These are phyloP conservation scores for Steinernema khuongi DNA, from an alignment of 1,140 invertebrate genomes.

Conservation along the genomic window DNA sequence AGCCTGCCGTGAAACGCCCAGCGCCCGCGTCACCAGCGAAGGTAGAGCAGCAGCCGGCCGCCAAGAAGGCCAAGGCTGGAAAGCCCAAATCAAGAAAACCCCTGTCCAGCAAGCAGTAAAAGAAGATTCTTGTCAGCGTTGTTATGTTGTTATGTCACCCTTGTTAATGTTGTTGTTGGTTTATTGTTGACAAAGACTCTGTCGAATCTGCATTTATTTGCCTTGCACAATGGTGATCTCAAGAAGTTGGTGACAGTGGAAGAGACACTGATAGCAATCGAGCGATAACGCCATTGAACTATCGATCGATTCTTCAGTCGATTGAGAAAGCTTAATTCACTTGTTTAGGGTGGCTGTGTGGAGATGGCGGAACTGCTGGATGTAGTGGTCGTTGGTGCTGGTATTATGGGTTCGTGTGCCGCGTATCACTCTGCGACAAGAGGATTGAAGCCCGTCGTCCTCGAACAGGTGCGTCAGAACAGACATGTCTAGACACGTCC, in stretches of 20 bases:
- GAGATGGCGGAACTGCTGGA: not conserved
- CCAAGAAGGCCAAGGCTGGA: not conserved
- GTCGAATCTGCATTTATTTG: not conserved
- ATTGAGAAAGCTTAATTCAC: not conserved
- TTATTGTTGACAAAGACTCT: not conserved
- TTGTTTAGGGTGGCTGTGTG: conserved; percentile 19
- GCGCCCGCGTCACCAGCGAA: not conserved
- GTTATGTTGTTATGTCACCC: not conserved
- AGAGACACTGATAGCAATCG: no score
- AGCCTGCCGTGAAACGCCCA: not conserved
- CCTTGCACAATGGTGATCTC: not conserved
- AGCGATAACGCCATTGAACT: not conserved
- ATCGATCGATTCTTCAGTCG: not conserved
- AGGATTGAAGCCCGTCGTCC: not conserved
- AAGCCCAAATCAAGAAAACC: conserved; percentile 17
- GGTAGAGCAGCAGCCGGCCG: not conserved
- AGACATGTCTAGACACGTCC: no score
- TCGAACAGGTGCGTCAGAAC: not conserved
- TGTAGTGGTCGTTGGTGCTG: not conserved
- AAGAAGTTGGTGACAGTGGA: conserved; percentile 13
- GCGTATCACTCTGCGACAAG: not conserved
- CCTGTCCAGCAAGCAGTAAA: not conserved
- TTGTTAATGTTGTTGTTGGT: not conserved
- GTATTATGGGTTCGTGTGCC: not conserved
- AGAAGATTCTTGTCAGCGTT: not conserved